Base-by-base conservation (phyloP, 1,140 invertebrate genomes). In the Hirudo medicinalis region DNA sequence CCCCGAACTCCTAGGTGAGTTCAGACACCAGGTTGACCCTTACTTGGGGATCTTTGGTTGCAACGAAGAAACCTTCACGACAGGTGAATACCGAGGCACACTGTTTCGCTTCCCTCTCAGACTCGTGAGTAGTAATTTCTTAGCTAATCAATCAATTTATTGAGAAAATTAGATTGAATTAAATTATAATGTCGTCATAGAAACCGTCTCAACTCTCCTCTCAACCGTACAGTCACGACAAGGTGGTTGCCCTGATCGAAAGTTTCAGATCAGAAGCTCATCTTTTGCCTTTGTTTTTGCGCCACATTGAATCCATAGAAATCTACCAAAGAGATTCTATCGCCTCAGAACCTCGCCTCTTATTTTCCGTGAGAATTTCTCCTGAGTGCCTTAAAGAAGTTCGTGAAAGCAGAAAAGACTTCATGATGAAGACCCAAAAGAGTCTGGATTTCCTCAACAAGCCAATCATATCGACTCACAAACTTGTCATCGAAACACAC, bases 71-170 rank as follows among this genome's bases (percentile, higher is more conserved):
- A 67, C 40, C 75, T 67, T 49, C 70, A 19, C 73, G 60, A 25
- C 66, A 70, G 75, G 72, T 27, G 40, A 71, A 43, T 79, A 74
- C 63, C 66, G 73, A n/a, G 78, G 78, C 4, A 77, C 78, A 13
- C 49, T 79, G 32, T 77, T 79, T 25, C 68, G 78, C 36, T 76
- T 78, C 72, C 76, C 77, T 15, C 68, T 78, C 27, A 40, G 74
- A 72, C 20, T 40, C 9, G 53, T 43, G 32, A 72, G 20, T 2
- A n/a, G 9, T 63, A 19, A 17, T 49, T 49, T 0, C 4, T 49
- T 9, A 15, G 43, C 13, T 49, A 49, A 49, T 49, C 15, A 15
- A 49, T 11, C 11, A 13, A 49, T 17, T 49, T 9, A 11, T 40
- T 40, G 11, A 8, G 15, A 49, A 15, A 5, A 49, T 49, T 49